Percentiles rank a stretch among this genome's conserved stretches.
These are phyloP conservation scores for Drosophila grimshawi DNA, from an alignment of 1,140 invertebrate species.

Conservation along the genomic window DNA sequence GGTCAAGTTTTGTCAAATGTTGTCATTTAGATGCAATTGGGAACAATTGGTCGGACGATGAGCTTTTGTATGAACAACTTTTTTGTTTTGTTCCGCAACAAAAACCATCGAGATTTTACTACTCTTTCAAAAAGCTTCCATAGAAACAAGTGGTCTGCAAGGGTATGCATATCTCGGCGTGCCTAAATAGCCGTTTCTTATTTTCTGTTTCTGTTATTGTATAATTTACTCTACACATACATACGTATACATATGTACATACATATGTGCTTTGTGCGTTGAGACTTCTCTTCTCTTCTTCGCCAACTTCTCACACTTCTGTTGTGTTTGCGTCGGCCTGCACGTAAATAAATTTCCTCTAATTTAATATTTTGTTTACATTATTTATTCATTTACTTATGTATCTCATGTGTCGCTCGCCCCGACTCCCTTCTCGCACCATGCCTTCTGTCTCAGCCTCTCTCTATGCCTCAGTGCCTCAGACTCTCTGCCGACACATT, in stretches of 20 bases:
- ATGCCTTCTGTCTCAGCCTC: background rate
- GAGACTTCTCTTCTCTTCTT: constrained; percentile 1
- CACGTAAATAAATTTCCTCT: constrained; percentile 80
- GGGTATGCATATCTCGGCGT: too few species aligned
- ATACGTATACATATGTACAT: background rate
- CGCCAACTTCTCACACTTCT: constrained; percentile 14
- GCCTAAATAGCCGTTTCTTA: constrained; percentile 20
- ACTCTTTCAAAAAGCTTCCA: too few species aligned
- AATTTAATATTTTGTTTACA: constrained; percentile 83
- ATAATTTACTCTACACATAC: constrained; percentile 45
- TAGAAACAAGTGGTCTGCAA: too few species aligned
- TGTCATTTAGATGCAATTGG: too few species aligned
- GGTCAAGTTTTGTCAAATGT: too few species aligned
- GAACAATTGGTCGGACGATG: too few species aligned
- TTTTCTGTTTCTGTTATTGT: constrained; percentile 67
- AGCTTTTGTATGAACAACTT: too few species aligned
- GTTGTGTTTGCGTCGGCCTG: constrained; percentile 69
- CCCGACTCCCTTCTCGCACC: background rate
- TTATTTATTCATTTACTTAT: constrained; percentile 82
- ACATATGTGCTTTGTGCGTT: constrained; percentile 11
- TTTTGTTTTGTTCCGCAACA: too few species aligned
- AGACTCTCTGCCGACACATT: constrained; percentile 42
- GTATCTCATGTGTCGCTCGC: constrained; percentile 51
- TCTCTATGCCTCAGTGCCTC: background rate
- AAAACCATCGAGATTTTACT: too few species aligned